Evolutionary conservation across 2,113 vertebrate genomes (phyloP).

Genomic region (Tapirus terrestris): DNA sequence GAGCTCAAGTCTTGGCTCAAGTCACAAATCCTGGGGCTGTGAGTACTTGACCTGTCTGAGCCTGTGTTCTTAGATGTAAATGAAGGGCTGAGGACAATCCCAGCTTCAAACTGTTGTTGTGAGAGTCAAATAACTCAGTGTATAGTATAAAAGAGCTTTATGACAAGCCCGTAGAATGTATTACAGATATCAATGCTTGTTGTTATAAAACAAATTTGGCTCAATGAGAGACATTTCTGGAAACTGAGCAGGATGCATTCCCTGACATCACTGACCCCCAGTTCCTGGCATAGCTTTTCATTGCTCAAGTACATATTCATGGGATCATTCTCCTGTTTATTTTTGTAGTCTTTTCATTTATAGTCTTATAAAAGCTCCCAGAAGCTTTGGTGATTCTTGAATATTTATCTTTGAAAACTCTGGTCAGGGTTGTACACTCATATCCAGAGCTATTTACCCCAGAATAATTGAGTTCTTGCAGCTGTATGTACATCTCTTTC

Average conservation of each 20-base stretch:
- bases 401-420: conserved; percentile 45
- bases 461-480: conserved; percentile 38
- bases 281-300: conserved; percentile 16
- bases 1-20: background rate
- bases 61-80: conserved; percentile 13
- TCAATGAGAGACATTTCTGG: conserved; percentile 40
- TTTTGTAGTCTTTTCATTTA: conserved; percentile 58
- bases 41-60: background rate
- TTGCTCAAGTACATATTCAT: background rate
- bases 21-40: background rate
- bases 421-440: background rate
- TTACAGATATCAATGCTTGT: background rate
- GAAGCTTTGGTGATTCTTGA: conserved; percentile 52
- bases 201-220: conserved; percentile 12
- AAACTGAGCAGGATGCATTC: background rate
- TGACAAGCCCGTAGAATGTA: background rate
- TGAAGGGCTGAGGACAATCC: conserved; percentile 19
- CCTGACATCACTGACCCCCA: background rate
- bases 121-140: background rate
- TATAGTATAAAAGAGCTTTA: background rate
- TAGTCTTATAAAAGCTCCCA: conserved; percentile 38
- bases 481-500: background rate
- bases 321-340: conserved; percentile 17
- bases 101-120: conserved; percentile 11
- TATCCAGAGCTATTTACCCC: background rate